A percentile compares a stretch with the other conserved stretches of the same genome.
Conservation (phyloP, 2,113 vertebrate genomes). For the Ceratotherium simum region DNA sequence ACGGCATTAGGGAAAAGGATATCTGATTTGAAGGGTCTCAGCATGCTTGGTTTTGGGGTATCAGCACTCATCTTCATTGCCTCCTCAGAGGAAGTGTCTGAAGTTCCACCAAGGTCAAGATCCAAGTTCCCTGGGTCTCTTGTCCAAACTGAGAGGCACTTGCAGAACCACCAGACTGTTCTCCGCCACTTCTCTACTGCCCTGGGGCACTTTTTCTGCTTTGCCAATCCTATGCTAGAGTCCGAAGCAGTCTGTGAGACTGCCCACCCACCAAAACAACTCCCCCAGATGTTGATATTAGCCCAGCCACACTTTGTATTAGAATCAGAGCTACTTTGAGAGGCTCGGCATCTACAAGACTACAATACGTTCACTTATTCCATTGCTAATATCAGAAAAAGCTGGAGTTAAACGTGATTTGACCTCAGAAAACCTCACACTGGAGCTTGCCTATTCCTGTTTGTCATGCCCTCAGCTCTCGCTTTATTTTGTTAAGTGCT, state of each 20-base stretch:
- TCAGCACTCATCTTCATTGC: fast-evolving
- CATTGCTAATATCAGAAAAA: neutral
- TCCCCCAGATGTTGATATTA: too few species aligned
- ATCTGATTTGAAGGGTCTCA: neutral
- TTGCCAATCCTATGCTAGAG: neutral
- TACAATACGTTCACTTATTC: neutral
- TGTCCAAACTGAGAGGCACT: neutral
- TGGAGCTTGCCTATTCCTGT: neutral
- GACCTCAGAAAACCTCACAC: neutral
- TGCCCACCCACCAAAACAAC: neutral
- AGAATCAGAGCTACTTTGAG: neutral
- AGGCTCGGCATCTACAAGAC: neutral
- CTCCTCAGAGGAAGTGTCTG: neutral
- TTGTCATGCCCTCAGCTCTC: neutral
- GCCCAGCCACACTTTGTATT: too few species aligned
- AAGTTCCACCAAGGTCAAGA: fast-evolving
- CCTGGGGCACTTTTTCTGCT: neutral
- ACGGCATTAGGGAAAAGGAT: neutral
- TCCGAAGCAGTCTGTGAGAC: neutral
- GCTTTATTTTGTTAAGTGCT: constrained; percentile 34
- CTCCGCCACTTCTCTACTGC: neutral
- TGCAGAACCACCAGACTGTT: neutral
- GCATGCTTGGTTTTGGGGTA: neutral
- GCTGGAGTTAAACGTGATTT: neutral
- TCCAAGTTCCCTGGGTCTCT: neutral